Base-by-base conservation (phyloP, 2,113 vertebrate species). In the Gnathonemus longibarbis region DNA sequence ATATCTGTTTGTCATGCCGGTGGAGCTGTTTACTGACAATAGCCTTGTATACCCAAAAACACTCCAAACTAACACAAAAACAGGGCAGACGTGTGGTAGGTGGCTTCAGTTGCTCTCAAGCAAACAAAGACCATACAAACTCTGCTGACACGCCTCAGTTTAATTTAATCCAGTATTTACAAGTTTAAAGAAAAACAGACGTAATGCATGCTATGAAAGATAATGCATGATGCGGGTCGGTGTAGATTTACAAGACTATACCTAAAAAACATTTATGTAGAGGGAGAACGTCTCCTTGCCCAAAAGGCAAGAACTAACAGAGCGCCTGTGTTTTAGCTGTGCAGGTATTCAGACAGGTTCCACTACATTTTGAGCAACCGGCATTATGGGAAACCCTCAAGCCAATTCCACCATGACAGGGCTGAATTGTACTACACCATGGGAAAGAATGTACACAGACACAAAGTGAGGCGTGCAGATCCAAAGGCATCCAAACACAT, bases 301-400 rank as follows among this genome's bases (percentile, higher is more conserved):
- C 70, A 77, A 77, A 89, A 91, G 42, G 88, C 46, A 4, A 8
- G 5, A 17, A 49, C 70, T 90, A 92, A 90, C 90, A 86, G 87
- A 91, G 90, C 46, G 42, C 88, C 35, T 62, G 48, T 56, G 70
- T 49, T 89, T 91, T 58, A 91, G 89, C 74, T 85, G 74, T 27
- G 48, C 90, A 86, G 91, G 89, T 87, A 93, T 39, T 90, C 90
- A 0, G 88, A 92, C 92, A 91, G 92, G 91, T 91, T 92, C 91
- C 49, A 19, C 89, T 17, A 8, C 90, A 93, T 90, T 93, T 90
- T 91, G 88, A 10, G 42, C 53, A 89, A 90, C 74, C 31, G 7
- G 9, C 90, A 93, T 89, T 93, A 90, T 91, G 90, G 8, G 50
- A 84, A 89, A 90, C 58, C 39, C 88, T 42, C 6, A 48, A 35